Evolutionary conservation across 2,888 invertebrate genomes (phyloP), one percentile per base, ranked within the genome.

Genomic region (Folsomia manolachei): DNA sequence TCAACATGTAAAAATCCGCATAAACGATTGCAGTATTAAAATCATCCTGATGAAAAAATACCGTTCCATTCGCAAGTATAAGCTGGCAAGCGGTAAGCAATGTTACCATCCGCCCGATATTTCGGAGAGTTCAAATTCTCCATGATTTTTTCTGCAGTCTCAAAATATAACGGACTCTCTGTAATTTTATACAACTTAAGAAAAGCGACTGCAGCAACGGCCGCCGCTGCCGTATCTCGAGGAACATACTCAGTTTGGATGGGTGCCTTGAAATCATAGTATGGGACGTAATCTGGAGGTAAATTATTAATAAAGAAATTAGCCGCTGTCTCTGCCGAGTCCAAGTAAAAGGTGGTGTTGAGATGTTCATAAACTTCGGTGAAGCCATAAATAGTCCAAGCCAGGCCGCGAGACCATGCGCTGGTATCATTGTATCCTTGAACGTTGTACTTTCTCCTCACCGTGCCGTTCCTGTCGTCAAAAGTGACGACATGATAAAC

Each of bases 201-300:
- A 21, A 80, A 71, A 0, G 71, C 78, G 67, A 74, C 74, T 1
- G 76, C 70, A 1, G 75, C 76, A 9, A 80, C 73, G 1, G 79
- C 56, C 0, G 78, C 79, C 0, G 80, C 80, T 1, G 79, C 69
- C 14, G 79, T 77, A 63, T 80, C 80, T 63, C 80, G 60, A 11
- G 80, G 79, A 56, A 76, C 75, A 27, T 80, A 80, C 18, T 60
- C 67, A 2, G 67, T 61, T 19, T 71, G 71, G 18, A 69, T 27
- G 4, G 77, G 78, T 23, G 78, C 78, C 53, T 78, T 71, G 56
- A 79, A 80, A 39, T 80, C 80, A 72, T 75, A 80, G 27, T 74
- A 77, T 9, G 80, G 72, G 9, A 80, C 74, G 21, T 14, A 73
- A 52, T 80, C 79, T 11, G 63, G 63, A 2, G 78, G 74, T 18